Percentiles rank a stretch among this genome's conserved stretches.
Conservation (phyloP, 2,113 vertebrate species). For the Pseudopipra pipra region DNA sequence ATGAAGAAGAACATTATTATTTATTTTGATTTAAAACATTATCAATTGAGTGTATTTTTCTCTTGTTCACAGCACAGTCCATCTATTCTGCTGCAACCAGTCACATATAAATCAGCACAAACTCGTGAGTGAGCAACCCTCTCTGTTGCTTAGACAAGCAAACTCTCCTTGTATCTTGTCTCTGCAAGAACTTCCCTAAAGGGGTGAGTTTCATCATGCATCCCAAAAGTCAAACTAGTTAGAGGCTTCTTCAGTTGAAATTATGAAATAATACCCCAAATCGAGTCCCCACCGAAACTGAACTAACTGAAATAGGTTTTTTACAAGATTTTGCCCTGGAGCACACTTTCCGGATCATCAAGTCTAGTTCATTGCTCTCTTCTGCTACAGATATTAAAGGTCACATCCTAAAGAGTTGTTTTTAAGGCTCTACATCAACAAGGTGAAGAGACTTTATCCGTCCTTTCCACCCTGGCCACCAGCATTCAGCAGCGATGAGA, state of each 20-base stretch:
- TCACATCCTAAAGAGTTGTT: background rate
- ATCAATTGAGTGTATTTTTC: background rate
- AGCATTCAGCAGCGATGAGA: accelerated
- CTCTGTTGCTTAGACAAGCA: background rate
- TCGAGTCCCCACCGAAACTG: background rate
- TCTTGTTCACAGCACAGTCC: background rate
- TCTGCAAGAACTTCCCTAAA: slow-evolving; percentile 11
- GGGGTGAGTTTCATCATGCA: background rate
- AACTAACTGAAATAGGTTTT: background rate
- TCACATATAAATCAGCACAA: background rate
- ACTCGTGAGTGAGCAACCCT: accelerated
- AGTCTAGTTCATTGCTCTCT: background rate
- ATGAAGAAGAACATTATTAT: background rate
- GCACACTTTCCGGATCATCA: background rate
- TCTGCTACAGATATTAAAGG: background rate
- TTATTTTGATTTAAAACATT: background rate
- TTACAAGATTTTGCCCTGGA: background rate
- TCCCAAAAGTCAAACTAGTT: background rate
- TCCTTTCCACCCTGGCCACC: background rate
- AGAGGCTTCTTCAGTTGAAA: slow-evolving; percentile 8
- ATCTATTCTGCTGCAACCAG: background rate
- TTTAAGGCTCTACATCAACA: background rate
- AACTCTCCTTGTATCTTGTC: background rate
- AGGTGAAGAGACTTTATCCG: background rate
- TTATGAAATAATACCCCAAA: slow-evolving; percentile 6